Evolutionary conservation across 1,140 invertebrate genomes (phyloP), one percentile per base, ranked within the genome.

Genomic region (Coelopa frigida): DNA sequence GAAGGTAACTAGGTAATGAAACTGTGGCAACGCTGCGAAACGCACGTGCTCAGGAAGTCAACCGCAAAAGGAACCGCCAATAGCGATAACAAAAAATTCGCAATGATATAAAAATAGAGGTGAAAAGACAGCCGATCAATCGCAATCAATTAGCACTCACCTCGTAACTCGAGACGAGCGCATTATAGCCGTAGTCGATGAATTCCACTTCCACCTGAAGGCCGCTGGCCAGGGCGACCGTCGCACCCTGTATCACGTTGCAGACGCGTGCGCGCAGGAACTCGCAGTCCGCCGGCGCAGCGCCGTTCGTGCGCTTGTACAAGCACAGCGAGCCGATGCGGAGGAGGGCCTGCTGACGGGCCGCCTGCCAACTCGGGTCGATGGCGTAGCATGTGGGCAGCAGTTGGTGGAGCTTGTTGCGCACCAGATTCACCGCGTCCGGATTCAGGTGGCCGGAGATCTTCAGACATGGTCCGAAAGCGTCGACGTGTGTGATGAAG

Each of bases 141-240:
- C 27, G 21, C 26, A 26, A 20, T 11, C 10, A 27, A 38, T 17
- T 32, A 31, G 1, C 14, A 56, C 60, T 61, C 44, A 68, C 64
- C 51, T 68, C 61, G 39, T 51, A 48, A 46, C 54, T 54, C 40
- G 52, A 53, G 15, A 67, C 61, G 32, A 46, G 57, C 23, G 49
- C 52, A 37, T 49, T 58, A 24, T 83, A 83, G 44, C 84, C 84
- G 59, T 80, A 85, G 63, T 87, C 84, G 5, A 86, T 72, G 44
- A 85, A 83, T 29, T 79, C 75, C 4, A 85, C 77, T 48, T 64
- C 57, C 10, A 56, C 58, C 24, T 52, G 49, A 75, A 80, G 44
- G 44, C 24, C 14, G 44, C 17, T 32, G 38, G 33, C 7, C n/a
- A n/a, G n/a, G 20, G 39, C 24, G 27, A 36, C 21, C 14, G 15